Base-by-base conservation (phyloP, 2,113 vertebrate genomes). In the Cyprinodon brontotheroides region DNA sequence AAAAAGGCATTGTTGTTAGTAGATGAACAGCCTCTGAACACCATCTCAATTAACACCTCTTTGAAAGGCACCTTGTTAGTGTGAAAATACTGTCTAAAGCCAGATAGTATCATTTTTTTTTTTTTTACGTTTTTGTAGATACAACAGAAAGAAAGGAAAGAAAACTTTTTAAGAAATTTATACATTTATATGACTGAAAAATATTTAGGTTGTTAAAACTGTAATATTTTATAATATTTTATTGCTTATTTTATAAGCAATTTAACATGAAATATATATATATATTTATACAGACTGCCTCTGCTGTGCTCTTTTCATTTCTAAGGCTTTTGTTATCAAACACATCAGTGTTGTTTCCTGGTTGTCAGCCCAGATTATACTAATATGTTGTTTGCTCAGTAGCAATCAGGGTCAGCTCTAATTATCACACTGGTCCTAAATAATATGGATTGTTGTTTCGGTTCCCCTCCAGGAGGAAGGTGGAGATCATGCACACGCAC, bases 401-500 rank as follows among this genome's bases (percentile, higher is more conserved):
- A 74, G 72, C 81, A 71, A 75, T 82, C 82, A 83, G 48, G 79
- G 82, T 77, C 78, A 72, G 0, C 41, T 70, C 61, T 36, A 69
- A 40, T 65, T 81, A 78, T 74, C 41, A 65, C 59, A 65, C 80
- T 74, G 61, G 41, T 37, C 7, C 77, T 15, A 29, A 57, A 73
- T 66, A 84, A 72, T 68, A 59, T 68, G 74, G 78, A 53, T 47
- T 70, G 6, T 77, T 81, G 66, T 76, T 78, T 20, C 70, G 90
- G 50, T 72, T 62, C 50, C 40, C 75, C 78, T 72, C 6, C 86
- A 99, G 98, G 89, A 93, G 98, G 85, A 99, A 99, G 92, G 98
- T 99, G 81, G 98, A 99, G 93, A 99, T 99, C 88, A 99, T 99
- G 98, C 98, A 99, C 82, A 99, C 98, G 50, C 98, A 99, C 91